Conservation (phyloP, 2,888 invertebrate species). For the Dermolepida albohirtum region DNA sequence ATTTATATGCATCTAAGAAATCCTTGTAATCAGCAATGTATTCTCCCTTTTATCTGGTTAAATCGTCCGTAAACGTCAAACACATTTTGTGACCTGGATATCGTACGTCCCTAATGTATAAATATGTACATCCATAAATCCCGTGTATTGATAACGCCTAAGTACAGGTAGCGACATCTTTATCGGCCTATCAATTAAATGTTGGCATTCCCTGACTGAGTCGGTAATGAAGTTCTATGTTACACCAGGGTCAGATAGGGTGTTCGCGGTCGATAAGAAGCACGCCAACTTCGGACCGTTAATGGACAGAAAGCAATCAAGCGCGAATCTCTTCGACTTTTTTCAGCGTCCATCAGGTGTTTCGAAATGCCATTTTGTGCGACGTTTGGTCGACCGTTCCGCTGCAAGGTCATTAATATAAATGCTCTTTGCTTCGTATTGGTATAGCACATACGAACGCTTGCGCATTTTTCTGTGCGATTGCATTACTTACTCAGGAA, state of each 20-base stretch:
- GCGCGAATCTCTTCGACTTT: slow-evolving; percentile 49
- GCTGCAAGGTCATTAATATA: slow-evolving; percentile 14
- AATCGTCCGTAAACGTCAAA: slow-evolving; percentile 31
- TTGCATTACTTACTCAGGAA: background rate
- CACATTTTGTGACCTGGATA: slow-evolving; percentile 1
- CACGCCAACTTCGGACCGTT: slow-evolving; percentile 54
- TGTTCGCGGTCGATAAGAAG: slow-evolving; percentile 54
- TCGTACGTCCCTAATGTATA: slow-evolving; percentile 6
- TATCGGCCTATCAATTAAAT: slow-evolving; percentile 61
- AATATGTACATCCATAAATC: slow-evolving; percentile 44
- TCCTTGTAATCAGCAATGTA: background rate
- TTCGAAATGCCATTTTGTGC: slow-evolving; percentile 51
- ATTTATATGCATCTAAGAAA: background rate
- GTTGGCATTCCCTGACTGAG: slow-evolving; percentile 53
- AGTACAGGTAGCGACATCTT: slow-evolving; percentile 61
- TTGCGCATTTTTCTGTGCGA: slow-evolving; percentile 1
- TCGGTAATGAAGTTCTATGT: slow-evolving; percentile 56
- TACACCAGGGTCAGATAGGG: slow-evolving; percentile 40
- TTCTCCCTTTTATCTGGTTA: slow-evolving; percentile 27
- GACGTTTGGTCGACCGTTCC: slow-evolving; percentile 49
- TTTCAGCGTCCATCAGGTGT: no score
- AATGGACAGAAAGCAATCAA: slow-evolving; percentile 56
- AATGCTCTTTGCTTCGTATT: slow-evolving; percentile 3
- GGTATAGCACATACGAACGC: no score
- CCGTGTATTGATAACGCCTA: slow-evolving; percentile 52